Evolutionary conservation across 2,888 invertebrate genomes (phyloP).

Genomic region (Esperia sulphurella): DNA sequence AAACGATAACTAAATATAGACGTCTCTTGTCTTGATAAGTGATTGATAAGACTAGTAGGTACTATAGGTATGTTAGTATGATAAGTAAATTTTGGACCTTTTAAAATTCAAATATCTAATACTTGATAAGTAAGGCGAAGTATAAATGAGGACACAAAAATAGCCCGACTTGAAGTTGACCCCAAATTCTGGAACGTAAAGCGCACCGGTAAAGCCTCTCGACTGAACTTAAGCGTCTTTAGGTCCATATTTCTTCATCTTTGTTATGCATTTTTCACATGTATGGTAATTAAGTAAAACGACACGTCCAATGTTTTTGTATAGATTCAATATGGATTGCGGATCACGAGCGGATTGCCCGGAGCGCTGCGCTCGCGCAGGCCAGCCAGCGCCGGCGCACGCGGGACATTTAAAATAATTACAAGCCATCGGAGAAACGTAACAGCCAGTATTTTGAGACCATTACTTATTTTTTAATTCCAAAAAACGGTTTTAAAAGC

Average conservation of each 20-base stretch:
- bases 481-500: slow-evolving; percentile 68
- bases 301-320: slow-evolving; percentile 24
- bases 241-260: too few relatives aligned
- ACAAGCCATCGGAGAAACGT: slow-evolving; percentile 76
- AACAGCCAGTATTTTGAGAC: slow-evolving; percentile 77
- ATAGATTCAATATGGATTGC: slow-evolving; percentile 67
- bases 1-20: not conserved
- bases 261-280: too few relatives aligned
- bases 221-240: too few relatives aligned
- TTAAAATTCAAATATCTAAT: not conserved
- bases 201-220: too few relatives aligned
- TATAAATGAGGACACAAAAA: too few relatives aligned
- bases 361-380: slow-evolving; percentile 48
- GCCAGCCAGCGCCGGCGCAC: slow-evolving; percentile 35
- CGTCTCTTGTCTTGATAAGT: not conserved
- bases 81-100: too few relatives aligned
- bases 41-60: not conserved
- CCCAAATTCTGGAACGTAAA: too few relatives aligned
- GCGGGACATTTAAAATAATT: slow-evolving; percentile 81
- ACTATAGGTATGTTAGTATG: too few relatives aligned
- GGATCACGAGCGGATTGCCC: slow-evolving; percentile 50
- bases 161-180: too few relatives aligned
- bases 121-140: too few relatives aligned
- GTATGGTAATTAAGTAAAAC: not conserved
- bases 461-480: slow-evolving; percentile 78